phyloP scores from a whole-genome alignment of 2,888 invertebrate genomes.

The Lasiommata megera region DNA sequence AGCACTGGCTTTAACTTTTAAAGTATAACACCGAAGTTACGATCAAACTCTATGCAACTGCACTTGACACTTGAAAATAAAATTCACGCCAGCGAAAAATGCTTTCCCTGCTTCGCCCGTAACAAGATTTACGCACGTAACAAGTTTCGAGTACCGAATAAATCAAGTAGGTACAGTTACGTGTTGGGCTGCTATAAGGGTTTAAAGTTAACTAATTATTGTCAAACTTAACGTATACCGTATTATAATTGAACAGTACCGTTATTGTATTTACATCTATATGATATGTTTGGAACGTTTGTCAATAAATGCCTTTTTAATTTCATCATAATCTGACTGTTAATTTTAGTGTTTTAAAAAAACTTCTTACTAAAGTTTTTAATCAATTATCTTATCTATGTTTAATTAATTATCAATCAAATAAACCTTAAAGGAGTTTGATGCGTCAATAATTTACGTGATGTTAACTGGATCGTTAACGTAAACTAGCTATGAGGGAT shows the following conservation, averaged over 20 bases:
- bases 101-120: conserved; percentile 3
- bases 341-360: too few relatives aligned
- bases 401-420: too few relatives aligned
- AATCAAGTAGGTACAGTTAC: not conserved
- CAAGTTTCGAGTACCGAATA: conserved; percentile 10
- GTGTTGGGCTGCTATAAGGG: conserved; percentile 1
- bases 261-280: too few relatives aligned
- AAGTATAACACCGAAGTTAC: conserved; percentile 14
- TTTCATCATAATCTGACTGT: too few relatives aligned
- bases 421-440: too few relatives aligned
- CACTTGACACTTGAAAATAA: conserved; percentile 25
- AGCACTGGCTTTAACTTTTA: conserved; percentile 17
- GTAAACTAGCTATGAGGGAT: too few relatives aligned
- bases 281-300: too few relatives aligned
- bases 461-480: too few relatives aligned
- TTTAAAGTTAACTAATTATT: conserved; percentile 1
- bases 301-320: too few relatives aligned
- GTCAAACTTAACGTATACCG: not conserved
- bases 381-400: too few relatives aligned
- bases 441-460: too few relatives aligned
- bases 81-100: conserved; percentile 12
- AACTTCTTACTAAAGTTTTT: too few relatives aligned
- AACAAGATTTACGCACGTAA: conserved; percentile 16
- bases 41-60: conserved; percentile 21
- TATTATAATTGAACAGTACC: not conserved